These are phyloP conservation scores for Echinarachnius parma DNA, from an alignment of 53 echinoderm and acorn worm species.

Conservation along the genomic window DNA sequence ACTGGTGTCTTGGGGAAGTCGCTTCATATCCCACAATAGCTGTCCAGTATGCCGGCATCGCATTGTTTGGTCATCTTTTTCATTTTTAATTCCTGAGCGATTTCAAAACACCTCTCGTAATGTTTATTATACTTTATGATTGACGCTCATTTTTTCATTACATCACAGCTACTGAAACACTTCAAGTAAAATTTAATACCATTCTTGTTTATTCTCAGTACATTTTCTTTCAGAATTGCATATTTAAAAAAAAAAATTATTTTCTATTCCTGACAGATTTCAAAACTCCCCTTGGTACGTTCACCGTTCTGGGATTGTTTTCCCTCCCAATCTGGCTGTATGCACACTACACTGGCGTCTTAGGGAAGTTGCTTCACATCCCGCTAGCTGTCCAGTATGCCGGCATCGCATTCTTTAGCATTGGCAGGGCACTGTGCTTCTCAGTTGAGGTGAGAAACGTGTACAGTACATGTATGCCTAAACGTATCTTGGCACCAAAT, in stretches of 20 bases:
- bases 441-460: constrained; percentile 82
- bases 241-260: neutral
- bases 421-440: constrained; percentile 71
- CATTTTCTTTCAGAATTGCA: neutral
- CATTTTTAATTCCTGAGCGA: no score
- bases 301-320: constrained; percentile 66
- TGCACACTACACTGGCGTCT: constrained; percentile 66
- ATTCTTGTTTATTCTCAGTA: no score
- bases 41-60: constrained; percentile 67
- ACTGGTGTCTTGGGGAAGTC: constrained; percentile 57
- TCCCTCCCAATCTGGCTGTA: constrained; percentile 86
- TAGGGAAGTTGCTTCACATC: constrained; percentile 45
- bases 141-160: no score
- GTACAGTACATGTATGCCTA: no score
- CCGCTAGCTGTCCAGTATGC: constrained; percentile 59
- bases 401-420: constrained; percentile 67
- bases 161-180: no score
- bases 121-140: no score
- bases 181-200: no score
- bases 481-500: no score
- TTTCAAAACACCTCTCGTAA: no score
- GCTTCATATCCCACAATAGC: constrained; percentile 45
- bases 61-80: constrained; percentile 64
- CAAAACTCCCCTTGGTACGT: constrained; percentile 69
- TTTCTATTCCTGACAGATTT: constrained; percentile 52